phyloP scores from a whole-genome alignment of 2,888 invertebrate species.

The Caenorhabditis auriculariae region DNA sequence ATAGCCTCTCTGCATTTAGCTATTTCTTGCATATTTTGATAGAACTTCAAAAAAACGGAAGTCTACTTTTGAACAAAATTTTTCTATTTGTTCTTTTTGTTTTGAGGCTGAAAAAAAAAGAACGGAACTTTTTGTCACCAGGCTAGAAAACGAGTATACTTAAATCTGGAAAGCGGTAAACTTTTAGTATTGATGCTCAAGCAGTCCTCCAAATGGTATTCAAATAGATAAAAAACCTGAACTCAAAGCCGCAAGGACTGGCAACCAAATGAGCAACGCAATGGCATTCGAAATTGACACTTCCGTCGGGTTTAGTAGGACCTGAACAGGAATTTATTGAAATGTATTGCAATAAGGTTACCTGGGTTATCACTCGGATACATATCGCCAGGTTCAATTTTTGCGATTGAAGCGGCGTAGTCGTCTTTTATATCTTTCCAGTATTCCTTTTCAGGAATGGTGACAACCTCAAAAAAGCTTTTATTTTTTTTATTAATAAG shows the following conservation, averaged over 20 bases:
- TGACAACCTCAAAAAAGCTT: conserved; percentile 32
- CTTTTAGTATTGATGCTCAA: too few relatives aligned
- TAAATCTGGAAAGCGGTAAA: too few relatives aligned
- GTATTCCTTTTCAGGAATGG: conserved; percentile 48
- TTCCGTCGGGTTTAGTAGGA: conserved; percentile 57
- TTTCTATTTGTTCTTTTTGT: too few relatives aligned
- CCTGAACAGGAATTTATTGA: conserved; percentile 47
- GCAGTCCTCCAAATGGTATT: background rate
- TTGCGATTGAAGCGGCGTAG: conserved; percentile 45
- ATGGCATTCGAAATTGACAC: conserved; percentile 61
- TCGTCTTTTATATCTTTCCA: conserved; percentile 50
- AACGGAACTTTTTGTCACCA: background rate
- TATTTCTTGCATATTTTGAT: too few relatives aligned
- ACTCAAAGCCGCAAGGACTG: conserved; percentile 59
- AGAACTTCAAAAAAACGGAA: too few relatives aligned
- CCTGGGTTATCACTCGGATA: conserved; percentile 58
- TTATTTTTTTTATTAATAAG: background rate
- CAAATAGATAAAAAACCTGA: conserved; percentile 23
- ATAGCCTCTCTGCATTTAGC: conserved; percentile 53
- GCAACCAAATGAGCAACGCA: conserved; percentile 61
- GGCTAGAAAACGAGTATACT: too few relatives aligned
- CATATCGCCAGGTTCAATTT: conserved; percentile 47
- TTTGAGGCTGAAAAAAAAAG: too few relatives aligned
- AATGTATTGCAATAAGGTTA: conserved; percentile 7
- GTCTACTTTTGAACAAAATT: too few relatives aligned